Conservation (phyloP, 1,140 invertebrate genomes). For the Drosophila sulfurigaster region DNA sequence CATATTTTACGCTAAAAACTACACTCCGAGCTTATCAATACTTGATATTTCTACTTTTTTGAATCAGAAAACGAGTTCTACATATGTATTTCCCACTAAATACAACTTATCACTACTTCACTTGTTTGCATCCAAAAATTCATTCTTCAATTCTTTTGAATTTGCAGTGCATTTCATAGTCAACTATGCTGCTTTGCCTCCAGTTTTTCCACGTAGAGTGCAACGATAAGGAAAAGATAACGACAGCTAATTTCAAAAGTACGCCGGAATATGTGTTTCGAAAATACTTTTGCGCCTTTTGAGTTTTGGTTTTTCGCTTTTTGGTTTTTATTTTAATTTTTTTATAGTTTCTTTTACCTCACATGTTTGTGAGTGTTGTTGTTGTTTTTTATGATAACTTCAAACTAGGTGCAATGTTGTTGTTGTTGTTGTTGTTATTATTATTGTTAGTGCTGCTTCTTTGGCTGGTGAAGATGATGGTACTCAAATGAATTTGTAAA, state of each 20-base stretch:
- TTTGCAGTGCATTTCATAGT: constrained; percentile 14
- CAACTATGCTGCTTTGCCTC: background rate
- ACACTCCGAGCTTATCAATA: too few relatives aligned
- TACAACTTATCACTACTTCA: background rate
- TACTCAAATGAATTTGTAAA: constrained; percentile 59
- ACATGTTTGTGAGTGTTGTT: constrained; percentile 27
- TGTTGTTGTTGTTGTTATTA: constrained; percentile 39
- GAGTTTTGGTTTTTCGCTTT: constrained; percentile 30
- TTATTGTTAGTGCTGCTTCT: constrained; percentile 18
- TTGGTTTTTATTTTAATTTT: constrained; percentile 73
- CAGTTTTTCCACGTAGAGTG: constrained; percentile 39
- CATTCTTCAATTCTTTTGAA: background rate
- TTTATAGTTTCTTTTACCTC: constrained; percentile 54
- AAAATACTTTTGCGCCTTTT: constrained; percentile 42
- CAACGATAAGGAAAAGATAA: constrained; percentile 48
- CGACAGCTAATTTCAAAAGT: constrained; percentile 38
- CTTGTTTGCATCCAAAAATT: background rate
- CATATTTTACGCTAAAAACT: too few relatives aligned
- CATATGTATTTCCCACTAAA: too few relatives aligned
- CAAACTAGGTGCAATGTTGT: constrained; percentile 44
- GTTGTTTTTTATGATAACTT: constrained; percentile 75
- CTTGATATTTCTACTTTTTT: too few relatives aligned
- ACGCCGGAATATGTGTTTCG: constrained; percentile 60
- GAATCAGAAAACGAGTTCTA: too few relatives aligned
- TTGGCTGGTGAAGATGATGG: constrained; percentile 3